These are phyloP conservation scores for Lepus americanus DNA, from an alignment of 2,113 vertebrate species.

Conservation along the genomic window DNA sequence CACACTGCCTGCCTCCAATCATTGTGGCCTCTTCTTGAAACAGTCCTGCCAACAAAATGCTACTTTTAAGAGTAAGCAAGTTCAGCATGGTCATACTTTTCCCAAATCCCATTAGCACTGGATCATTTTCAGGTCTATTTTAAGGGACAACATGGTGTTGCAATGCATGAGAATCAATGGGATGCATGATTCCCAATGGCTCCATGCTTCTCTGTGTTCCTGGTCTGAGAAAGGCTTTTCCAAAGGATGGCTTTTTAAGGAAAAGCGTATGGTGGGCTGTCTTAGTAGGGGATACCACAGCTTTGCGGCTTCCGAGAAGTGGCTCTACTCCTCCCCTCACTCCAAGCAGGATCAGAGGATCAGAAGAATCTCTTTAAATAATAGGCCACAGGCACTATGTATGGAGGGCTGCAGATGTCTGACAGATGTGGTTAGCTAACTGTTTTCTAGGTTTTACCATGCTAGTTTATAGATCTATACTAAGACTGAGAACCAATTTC, in stretches of 20 bases:
- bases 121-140: conserved; percentile 47
- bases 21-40: conserved; percentile 21
- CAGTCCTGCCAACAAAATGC: neutral
- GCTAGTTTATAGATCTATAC: neutral
- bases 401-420: conserved; percentile 10
- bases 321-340: neutral
- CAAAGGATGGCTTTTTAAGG: conserved; percentile 2
- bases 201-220: fast-evolving
- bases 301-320: conserved; percentile 2
- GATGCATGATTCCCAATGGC: neutral
- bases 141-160: neutral
- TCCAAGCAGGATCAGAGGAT: neutral
- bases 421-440: conserved; percentile 5
- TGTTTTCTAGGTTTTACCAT: neutral
- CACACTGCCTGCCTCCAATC: neutral
- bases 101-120: neutral
- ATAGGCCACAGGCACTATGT: neutral
- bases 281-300: neutral
- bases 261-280: neutral
- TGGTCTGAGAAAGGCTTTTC: neutral
- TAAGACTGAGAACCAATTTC: conserved; percentile 19
- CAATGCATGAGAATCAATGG: neutral
- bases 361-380: neutral
- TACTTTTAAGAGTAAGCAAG: conserved; percentile 13
- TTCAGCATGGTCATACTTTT: neutral